phyloP scores from a whole-genome alignment of 2,888 invertebrate species.

The Melanophora roralis region DNA sequence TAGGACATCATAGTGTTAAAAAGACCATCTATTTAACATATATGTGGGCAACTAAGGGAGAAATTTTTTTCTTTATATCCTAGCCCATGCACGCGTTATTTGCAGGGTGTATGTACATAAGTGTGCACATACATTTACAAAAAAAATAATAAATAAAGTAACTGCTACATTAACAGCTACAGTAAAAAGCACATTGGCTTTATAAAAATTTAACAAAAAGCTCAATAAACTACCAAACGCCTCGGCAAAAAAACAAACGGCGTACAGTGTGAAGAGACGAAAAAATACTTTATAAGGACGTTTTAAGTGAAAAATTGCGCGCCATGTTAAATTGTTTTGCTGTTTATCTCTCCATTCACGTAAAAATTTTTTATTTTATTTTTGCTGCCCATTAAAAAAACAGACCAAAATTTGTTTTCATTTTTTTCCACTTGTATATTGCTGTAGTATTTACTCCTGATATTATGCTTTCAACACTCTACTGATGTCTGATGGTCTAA shows the following conservation, averaged over 20 bases:
- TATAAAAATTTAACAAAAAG: conserved; percentile 55
- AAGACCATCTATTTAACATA: no score
- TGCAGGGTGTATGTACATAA: no score
- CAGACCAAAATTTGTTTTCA: neutral
- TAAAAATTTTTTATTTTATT: conserved; percentile 11
- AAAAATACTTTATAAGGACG: conserved; percentile 36
- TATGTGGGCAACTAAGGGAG: no score
- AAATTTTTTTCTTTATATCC: no score
- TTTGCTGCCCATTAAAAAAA: conserved; percentile 40
- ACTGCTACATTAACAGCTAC: conserved; percentile 39
- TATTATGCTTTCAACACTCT: conserved; percentile 61
- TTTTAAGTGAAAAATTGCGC: conserved; percentile 72
- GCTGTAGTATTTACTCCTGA: conserved; percentile 43
- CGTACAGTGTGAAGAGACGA: neutral
- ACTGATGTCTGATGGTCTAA: conserved; percentile 43
- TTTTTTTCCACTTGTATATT: conserved; percentile 9
- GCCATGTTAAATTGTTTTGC: conserved; percentile 61
- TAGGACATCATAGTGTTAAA: no score
- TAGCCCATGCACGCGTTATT: no score
- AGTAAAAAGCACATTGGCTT: conserved; percentile 59
- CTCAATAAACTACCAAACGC: conserved; percentile 29
- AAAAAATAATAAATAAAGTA: no score
- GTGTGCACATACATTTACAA: no score
- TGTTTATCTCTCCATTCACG: conserved; percentile 56
- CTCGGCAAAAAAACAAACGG: neutral